Base-by-base conservation (phyloP, 2,113 vertebrate genomes). In the Sinosuthora webbiana region DNA sequence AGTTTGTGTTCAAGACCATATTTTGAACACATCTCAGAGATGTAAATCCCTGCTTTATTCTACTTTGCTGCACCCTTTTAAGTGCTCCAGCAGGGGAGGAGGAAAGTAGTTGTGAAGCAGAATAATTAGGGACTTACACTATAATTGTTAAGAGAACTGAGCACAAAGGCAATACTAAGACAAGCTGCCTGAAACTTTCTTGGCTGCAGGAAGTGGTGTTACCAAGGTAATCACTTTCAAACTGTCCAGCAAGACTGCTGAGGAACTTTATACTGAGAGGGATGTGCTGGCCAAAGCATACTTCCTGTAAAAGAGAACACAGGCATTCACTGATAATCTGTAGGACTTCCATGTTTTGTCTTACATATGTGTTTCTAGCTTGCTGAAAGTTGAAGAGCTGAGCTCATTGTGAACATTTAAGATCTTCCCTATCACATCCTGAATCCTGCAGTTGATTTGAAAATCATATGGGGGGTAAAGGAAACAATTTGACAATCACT, bases 271-370 rank as follows among this genome's bases (percentile, higher is more conserved):
- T 86, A 63, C 83, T 4, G n/a, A 92, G 73, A 90, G 92, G 84
- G 93, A 87, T 91, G 53, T 64, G 83, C 69, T 87, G 96, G 90
- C 96, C 83, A 71, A 94, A 75, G 64, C 9, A 5, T 31, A 69
- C 79, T 98, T 98, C 98, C 98, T 96, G 97, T 92, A 74, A 93
- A 90, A 95, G 78, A 92, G 97, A 95, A 95, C 95, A 93, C 17
- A 57, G 76, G 64, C 87, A 94, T 95, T 97, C 94, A 96, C 96
- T 68, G 92, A 93, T 87, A 73, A 89, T 96, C 95, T 90, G 95
- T 97, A 97, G 95, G 95, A 98, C 93, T 97, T 98, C 98, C 97
- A 98, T 89, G 95, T 97, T 98, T 98, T 98, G 97, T 98, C 94
- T 97, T 95, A 89, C 93, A 95, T 74, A 86, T 21, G 27, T 96